Base-by-base conservation (phyloP, 2,888 invertebrate genomes). In the Acrobasis suavella region DNA sequence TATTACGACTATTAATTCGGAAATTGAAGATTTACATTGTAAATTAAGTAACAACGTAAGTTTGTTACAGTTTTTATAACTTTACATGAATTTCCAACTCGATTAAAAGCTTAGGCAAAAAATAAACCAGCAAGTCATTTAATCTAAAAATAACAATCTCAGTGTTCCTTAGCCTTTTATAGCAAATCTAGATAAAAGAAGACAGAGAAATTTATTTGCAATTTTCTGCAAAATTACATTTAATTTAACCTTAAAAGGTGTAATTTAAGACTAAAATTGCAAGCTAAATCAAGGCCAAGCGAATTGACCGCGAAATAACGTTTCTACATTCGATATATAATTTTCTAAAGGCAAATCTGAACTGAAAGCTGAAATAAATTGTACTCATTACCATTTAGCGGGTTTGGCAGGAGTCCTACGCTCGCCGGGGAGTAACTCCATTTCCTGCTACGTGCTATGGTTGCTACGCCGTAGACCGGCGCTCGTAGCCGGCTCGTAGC, bases 371-470 rank as follows among this genome's bases (percentile, higher is more conserved):
- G 74, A 79, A 83, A 82, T 81, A 83, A 82, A 87, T 83, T 78
- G 78, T 77, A 76, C 79, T 85, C 80, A 85, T 89, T 89, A 86
- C 78, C 84, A 85, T 86, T 88, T 84, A 81, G 82, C 78, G 76
- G 82, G 79, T 83, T 88, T 85, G 86, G 83, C 85, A 86, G 81
- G 80, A 86, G 82, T 86, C 82, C 80, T 83, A 75, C 77, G 74
- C 77, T 75, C 78, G 78, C 80, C 77, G 78, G 80, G 83, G 81
- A 85, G 85, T 83, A 85, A 87, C 84, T 87, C 82, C 83, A 87
- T 89, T 89, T 86, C 85, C 83, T 82, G 82, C 77, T 85, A 89
- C 89, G 88, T 86, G 87, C 85, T 83, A 86, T 85, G 82, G 78
- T 77, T 76, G 81, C 87, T 85, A 85, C 86, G 82, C 46, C 80